These are phyloP conservation scores for Brachyopa scutellaris DNA, from an alignment of 2,888 invertebrate genomes.

Conservation along the genomic window DNA sequence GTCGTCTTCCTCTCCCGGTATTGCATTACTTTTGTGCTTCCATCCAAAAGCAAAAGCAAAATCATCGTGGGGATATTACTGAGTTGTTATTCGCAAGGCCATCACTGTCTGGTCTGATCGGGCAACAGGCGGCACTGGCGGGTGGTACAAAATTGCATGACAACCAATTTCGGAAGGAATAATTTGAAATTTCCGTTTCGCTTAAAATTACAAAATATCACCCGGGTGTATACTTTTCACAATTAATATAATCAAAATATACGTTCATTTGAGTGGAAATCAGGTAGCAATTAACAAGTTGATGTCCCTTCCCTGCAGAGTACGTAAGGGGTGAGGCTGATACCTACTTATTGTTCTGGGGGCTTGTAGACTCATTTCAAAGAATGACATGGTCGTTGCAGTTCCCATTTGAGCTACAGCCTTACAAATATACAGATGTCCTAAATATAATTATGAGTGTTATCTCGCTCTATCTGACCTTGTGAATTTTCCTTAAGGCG, in stretches of 20 bases:
- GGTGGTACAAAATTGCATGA: slow-evolving; percentile 37
- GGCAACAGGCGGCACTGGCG: slow-evolving; percentile 19
- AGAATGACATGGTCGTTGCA: too few species aligned
- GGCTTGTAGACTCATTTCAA: too few species aligned
- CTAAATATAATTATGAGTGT: too few species aligned
- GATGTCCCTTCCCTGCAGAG: too few species aligned
- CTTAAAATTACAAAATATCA: slow-evolving; percentile 47
- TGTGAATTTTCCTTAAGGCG: too few species aligned
- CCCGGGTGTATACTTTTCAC: slow-evolving; percentile 14
- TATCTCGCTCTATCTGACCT: too few species aligned
- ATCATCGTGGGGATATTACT: slow-evolving; percentile 22
- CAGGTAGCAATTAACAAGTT: too few species aligned
- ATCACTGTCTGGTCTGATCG: too few species aligned
- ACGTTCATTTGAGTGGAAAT: slow-evolving; percentile 12
- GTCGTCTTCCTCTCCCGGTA: slow-evolving; percentile 58
- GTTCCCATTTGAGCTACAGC: too few species aligned
- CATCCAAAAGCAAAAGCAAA: slow-evolving; percentile 20
- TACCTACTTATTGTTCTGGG: too few species aligned
- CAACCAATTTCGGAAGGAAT: slow-evolving; percentile 52
- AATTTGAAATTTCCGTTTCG: slow-evolving; percentile 53
- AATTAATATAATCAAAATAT: slow-evolving; percentile 39
- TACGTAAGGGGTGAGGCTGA: too few species aligned
- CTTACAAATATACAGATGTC: too few species aligned
- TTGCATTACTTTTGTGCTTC: slow-evolving; percentile 55
- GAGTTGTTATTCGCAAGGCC: slow-evolving; percentile 27